Percentiles rank a stretch among this genome's conserved stretches.
Evolutionary conservation across 1,140 invertebrate genomes (phyloP).

Genomic region (Eriocheir sinensis): DNA sequence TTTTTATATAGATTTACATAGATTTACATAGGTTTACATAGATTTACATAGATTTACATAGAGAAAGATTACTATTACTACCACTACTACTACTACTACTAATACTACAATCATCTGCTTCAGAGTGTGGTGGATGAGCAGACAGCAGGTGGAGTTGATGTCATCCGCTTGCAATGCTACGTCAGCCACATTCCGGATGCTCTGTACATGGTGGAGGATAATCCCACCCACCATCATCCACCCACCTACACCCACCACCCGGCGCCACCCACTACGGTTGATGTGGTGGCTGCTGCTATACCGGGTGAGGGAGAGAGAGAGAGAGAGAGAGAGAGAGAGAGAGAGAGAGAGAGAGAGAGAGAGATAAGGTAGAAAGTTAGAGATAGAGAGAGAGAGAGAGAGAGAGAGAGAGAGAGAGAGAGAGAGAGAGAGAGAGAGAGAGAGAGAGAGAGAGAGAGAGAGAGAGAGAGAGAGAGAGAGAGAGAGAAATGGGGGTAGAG

Average conservation of each 20-base stretch:
- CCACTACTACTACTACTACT: too few relatives aligned
- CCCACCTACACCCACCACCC: conserved; percentile 79
- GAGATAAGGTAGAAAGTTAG: too few relatives aligned
- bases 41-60: too few relatives aligned
- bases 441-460: neutral
- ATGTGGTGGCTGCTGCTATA: conserved; percentile 85
- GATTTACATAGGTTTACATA: too few relatives aligned
- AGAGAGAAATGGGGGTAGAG: neutral
- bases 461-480: neutral
- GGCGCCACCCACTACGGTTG: conserved; percentile 81
- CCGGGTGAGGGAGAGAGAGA: conserved; percentile 81
- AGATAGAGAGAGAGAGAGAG: neutral
- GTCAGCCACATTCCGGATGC: conserved; percentile 91
- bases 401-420: neutral
- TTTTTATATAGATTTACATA: too few relatives aligned
- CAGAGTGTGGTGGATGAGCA: conserved; percentile 92
- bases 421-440: neutral
- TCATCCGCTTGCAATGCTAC: conserved; percentile 87
- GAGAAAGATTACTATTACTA: too few relatives aligned
- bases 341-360: neutral
- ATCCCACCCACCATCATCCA: conserved; percentile 81
- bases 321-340: neutral
- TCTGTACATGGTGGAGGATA: conserved; percentile 94
- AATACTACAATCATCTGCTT: too few relatives aligned
- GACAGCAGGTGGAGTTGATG: conserved; percentile 89